These are phyloP conservation scores for Anorthoa munda DNA, from an alignment of 2,888 invertebrate genomes.

Conservation along the genomic window DNA sequence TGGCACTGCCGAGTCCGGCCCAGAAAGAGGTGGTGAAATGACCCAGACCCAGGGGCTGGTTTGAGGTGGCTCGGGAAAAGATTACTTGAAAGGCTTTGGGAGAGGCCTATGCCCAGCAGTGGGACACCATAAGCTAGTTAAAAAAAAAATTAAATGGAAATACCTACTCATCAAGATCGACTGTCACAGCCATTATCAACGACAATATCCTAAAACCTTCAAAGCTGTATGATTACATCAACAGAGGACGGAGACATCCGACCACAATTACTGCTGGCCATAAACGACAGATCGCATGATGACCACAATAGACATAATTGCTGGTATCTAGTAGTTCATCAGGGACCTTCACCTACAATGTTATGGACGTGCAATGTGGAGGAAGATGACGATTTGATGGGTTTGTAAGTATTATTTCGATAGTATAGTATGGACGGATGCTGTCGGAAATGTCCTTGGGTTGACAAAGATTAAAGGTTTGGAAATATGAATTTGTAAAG, in stretches of 20 bases:
- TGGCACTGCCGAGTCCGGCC: too few species aligned
- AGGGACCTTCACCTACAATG: constrained; percentile 79
- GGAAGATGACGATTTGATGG: constrained; percentile 44
- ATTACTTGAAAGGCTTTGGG: too few species aligned
- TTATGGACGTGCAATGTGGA: constrained; percentile 44
- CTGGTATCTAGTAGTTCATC: constrained; percentile 75
- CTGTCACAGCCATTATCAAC: not conserved
- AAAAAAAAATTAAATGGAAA: constrained; percentile 1
- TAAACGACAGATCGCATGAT: constrained; percentile 78
- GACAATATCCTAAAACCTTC: constrained; percentile 57
- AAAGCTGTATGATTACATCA: constrained; percentile 46
- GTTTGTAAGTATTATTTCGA: constrained; percentile 26
- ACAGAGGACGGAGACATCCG: constrained; percentile 53
- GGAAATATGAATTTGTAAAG: not conserved
- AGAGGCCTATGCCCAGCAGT: too few species aligned
- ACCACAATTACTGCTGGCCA: constrained; percentile 61
- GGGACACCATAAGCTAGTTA: too few species aligned
- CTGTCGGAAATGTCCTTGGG: constrained; percentile 5
- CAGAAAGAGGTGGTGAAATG: too few species aligned
- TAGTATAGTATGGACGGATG: constrained; percentile 26
- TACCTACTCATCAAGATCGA: not conserved
- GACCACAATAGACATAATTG: constrained; percentile 79
- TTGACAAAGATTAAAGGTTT: not conserved
- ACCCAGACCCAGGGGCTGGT: too few species aligned
- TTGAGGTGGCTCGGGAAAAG: too few species aligned